A percentile compares a stretch with the other conserved stretches of the same genome.
Evolutionary conservation across 2,797 vertebrate species (phyloP).

Genomic region (Parauchenoglanis punctatus): DNA sequence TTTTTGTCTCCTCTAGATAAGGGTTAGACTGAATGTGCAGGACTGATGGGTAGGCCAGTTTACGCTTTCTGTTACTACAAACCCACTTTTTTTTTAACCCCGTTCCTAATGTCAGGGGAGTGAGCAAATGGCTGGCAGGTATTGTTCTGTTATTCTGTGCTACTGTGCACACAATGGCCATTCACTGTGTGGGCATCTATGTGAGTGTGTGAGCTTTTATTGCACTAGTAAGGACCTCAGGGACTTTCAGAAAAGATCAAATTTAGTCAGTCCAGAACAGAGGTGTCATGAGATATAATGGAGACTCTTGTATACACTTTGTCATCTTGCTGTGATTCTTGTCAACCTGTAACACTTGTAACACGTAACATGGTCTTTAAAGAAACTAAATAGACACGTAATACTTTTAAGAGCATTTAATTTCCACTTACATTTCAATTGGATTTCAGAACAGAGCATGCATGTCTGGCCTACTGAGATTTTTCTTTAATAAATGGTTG

Average conservation of each 20-base stretch:
- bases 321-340: background rate
- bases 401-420: background rate
- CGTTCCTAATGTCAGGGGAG: background rate
- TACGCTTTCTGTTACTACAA: background rate
- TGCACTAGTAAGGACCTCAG: background rate
- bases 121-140: slow-evolving; percentile 4
- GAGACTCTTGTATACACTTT: background rate
- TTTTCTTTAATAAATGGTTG: background rate
- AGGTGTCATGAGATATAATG: background rate
- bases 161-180: background rate
- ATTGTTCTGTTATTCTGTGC: background rate
- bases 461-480: background rate
- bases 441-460: background rate
- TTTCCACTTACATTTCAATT: background rate
- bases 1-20: background rate
- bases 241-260: too few species aligned
- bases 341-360: background rate
- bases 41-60: background rate
- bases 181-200: background rate
- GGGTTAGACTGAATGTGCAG: background rate
- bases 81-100: background rate
- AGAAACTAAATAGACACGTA: background rate
- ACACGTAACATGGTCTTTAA: background rate
- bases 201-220: background rate
- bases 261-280: too few species aligned